Percentiles rank a stretch among this genome's conserved stretches.
Evolutionary conservation across 2,888 invertebrate genomes (phyloP).

Genomic region (Sinohyriopsis cumingii): DNA sequence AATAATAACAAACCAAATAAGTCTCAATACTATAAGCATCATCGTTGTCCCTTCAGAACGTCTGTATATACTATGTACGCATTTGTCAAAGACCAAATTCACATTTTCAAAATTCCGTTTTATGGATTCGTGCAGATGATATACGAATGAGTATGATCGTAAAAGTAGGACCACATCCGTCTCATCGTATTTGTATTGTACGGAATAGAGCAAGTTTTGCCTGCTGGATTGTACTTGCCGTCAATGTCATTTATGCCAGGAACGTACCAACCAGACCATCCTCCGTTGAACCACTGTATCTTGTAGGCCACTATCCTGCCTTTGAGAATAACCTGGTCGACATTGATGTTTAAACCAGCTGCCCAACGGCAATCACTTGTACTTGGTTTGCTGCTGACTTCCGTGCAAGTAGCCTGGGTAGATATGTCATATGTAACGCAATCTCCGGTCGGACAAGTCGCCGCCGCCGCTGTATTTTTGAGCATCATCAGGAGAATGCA

Average conservation of each 20-base stretch:
- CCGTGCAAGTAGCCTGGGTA: too few species aligned
- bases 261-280: conserved; percentile 24
- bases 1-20: too few species aligned
- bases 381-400: too few species aligned
- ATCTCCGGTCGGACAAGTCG: too few species aligned
- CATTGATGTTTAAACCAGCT: conserved; percentile 13
- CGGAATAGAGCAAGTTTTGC: neutral
- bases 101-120: too few species aligned
- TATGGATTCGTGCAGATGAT: conserved; percentile 15
- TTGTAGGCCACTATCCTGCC: conserved; percentile 23
- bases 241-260: conserved; percentile 26
- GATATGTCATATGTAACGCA: too few species aligned
- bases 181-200: conserved; percentile 11
- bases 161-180: conserved; percentile 19
- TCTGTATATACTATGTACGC: too few species aligned
- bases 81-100: too few species aligned
- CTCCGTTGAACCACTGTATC: conserved; percentile 23
- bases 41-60: too few species aligned
- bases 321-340: neutral
- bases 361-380: conserved; percentile 17
- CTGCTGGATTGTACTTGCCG: conserved; percentile 10
- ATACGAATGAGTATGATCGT: conserved; percentile 25
- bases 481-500: too few species aligned
- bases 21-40: too few species aligned
- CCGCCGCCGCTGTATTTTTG: too few species aligned